These are phyloP conservation scores for Eolophus roseicapilla DNA, from an alignment of 2,113 vertebrate species.

Conservation along the genomic window DNA sequence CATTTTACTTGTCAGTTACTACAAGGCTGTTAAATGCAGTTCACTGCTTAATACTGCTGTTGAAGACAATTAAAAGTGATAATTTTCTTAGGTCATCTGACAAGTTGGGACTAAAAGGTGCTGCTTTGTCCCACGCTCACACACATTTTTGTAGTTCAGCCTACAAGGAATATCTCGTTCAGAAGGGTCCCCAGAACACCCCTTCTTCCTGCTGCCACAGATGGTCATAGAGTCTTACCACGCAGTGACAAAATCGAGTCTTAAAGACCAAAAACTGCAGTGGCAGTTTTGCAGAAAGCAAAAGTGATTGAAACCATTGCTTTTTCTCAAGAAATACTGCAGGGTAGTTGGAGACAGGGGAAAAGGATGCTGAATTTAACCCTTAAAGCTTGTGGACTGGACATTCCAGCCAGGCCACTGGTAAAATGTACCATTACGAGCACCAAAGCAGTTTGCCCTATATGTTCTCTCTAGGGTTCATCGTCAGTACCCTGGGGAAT, in stretches of 20 bases:
- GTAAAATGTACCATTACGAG: not conserved
- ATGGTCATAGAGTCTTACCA: not conserved
- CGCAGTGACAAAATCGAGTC: not conserved
- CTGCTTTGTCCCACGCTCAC: not conserved
- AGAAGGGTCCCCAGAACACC: not conserved
- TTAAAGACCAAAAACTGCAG: not conserved
- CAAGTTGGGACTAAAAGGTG: not conserved
- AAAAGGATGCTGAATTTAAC: not conserved
- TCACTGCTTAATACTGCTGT: not conserved
- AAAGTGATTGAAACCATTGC: not conserved
- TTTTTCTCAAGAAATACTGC: not conserved
- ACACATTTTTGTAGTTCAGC: not conserved
- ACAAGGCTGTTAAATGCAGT: not conserved
- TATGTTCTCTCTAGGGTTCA: not conserved
- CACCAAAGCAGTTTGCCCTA: not conserved
- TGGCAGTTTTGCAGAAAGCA: not conserved
- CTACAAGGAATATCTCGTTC: not conserved
- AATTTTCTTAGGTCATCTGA: not conserved
- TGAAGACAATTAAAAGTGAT: not conserved
- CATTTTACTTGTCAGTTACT: not conserved
- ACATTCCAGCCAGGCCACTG: not conserved
- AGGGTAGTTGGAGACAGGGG: not conserved
- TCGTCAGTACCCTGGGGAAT: not conserved
- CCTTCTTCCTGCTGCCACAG: not conserved
- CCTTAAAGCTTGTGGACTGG: not conserved